A percentile compares a stretch with the other conserved stretches of the same genome.
Conservation (phyloP, 2,888 invertebrate genomes). For the Smittia sp. region DNA sequence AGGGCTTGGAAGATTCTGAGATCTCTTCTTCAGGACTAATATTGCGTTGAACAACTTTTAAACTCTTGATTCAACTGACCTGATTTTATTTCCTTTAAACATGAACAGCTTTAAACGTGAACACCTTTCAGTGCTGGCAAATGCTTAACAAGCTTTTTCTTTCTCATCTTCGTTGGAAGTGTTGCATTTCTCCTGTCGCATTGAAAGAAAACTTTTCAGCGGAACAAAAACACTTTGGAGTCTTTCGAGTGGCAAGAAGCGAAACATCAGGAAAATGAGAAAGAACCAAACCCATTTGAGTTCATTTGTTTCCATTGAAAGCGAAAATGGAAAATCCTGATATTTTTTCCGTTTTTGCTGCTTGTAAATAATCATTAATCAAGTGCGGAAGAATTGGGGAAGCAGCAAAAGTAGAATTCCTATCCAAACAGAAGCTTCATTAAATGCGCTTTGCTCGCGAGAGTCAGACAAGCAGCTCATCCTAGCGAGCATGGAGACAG, state of each 20-base stretch:
- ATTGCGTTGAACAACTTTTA: too few species aligned
- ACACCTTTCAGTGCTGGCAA: too few species aligned
- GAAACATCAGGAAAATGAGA: constrained; percentile 1
- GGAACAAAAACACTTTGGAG: not conserved
- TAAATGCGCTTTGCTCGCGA: not conserved
- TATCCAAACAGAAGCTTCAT: constrained; percentile 1
- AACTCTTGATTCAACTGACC: too few species aligned
- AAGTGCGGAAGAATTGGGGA: not conserved
- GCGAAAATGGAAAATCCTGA: constrained; percentile 19
- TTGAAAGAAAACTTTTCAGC: not conserved
- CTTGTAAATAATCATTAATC: constrained; percentile 39
- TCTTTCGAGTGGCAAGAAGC: not conserved
- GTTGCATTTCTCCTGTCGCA: not conserved
- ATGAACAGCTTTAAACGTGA: too few species aligned
- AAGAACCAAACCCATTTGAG: not conserved
- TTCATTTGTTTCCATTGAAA: constrained; percentile 9
- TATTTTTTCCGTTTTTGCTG: constrained; percentile 22
- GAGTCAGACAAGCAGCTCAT: not conserved
- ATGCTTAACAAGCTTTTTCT: not conserved
- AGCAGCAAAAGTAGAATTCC: not conserved
- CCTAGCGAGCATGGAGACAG: not conserved
- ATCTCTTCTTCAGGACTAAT: too few species aligned
- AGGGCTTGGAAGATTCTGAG: too few species aligned
- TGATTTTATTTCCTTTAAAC: too few species aligned
- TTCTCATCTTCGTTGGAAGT: not conserved